A percentile compares a stretch with the other conserved stretches of the same genome.
Conservation (phyloP, 2,888 invertebrate genomes). For the Oscheius sp. region DNA sequence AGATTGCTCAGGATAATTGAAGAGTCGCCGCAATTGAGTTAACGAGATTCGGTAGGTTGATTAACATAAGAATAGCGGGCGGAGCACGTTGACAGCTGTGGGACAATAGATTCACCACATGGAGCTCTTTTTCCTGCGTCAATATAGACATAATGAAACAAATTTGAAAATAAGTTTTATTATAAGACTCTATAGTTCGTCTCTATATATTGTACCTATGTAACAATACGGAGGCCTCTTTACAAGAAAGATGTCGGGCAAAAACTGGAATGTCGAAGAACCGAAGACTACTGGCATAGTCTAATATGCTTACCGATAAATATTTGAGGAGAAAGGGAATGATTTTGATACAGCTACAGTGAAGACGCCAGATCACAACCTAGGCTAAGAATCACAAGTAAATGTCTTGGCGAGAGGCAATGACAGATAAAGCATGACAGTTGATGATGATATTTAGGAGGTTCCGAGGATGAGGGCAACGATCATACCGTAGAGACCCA, state of each 20-base stretch:
- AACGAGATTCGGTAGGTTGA: conserved; percentile 30
- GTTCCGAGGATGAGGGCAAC: conserved; percentile 99
- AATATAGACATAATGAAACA: no score
- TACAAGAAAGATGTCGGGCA: conserved; percentile 23
- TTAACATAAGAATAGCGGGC: conserved; percentile 24
- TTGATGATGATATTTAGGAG: conserved; percentile 74
- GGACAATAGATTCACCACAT: no score
- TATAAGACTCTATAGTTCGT: conserved; percentile 8
- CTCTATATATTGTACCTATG: background rate
- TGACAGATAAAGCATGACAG: background rate
- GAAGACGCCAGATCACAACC: conserved; percentile 27
- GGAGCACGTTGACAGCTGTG: no score
- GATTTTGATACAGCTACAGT: conserved; percentile 3
- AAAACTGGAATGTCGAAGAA: conserved; percentile 25
- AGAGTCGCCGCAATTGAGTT: conserved; percentile 14
- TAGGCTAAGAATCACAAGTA: conserved; percentile 25
- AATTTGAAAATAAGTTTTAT: background rate
- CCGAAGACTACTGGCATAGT: conserved; percentile 36
- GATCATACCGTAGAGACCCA: conserved; percentile 99
- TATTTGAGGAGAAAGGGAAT: background rate
- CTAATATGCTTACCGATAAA: conserved; percentile 36
- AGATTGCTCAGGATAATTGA: conserved; percentile 19
- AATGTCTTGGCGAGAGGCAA: conserved; percentile 28
- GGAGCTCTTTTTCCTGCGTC: no score
- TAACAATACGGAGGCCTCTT: conserved; percentile 4